Evolutionary conservation across 2,113 vertebrate species (phyloP), one percentile per base, ranked within the genome.

Genomic region (Isichthys henryi): DNA sequence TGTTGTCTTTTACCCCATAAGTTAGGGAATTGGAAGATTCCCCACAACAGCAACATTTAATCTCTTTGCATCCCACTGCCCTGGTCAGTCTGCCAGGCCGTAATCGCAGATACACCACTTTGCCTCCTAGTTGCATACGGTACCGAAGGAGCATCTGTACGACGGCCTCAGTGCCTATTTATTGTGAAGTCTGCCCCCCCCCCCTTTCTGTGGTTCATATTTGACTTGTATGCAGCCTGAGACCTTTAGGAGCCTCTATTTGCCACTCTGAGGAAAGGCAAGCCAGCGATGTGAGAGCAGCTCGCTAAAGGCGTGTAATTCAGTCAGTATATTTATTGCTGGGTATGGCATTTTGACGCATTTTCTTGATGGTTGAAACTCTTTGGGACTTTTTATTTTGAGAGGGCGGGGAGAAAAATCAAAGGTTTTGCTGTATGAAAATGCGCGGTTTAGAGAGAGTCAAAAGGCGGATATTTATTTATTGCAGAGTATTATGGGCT

Each of bases 381-480:
- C 23, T 88, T 82, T 90, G 83, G 5, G 52, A 56, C 48, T 2
- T 82, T 53, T 88, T 70, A 4, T 80, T 70, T 82, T 82, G 39
- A 45, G 43, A 15, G 39, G 77, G 45, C 5, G 82, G 43, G 82
- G 82, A 46, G 35, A 49, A 49, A 66, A 66, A 74, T 53, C 11
- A 83, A 53, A 89, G 27, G 88, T 53, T 87, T 87, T 74, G 62
- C 58, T 90, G 19, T 88, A 53, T 77, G 88, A 82, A 49, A 90
- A 88, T 62, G 70, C 46, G 87, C 82, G 39, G 9, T 49, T 88
- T 84, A 52, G 88, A 43, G 50, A 31, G 66, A 83, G 52, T 45
- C 43, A 88, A 58, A 86, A 88, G 82, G 88, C n/a, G 27, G 80
- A 88, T 90, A 86, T 90, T 88, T 88, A 90, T 90, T 88, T 85